These are phyloP conservation scores for Ephialtes manifestator DNA, from an alignment of 2,888 invertebrate genomes.

Conservation along the genomic window DNA sequence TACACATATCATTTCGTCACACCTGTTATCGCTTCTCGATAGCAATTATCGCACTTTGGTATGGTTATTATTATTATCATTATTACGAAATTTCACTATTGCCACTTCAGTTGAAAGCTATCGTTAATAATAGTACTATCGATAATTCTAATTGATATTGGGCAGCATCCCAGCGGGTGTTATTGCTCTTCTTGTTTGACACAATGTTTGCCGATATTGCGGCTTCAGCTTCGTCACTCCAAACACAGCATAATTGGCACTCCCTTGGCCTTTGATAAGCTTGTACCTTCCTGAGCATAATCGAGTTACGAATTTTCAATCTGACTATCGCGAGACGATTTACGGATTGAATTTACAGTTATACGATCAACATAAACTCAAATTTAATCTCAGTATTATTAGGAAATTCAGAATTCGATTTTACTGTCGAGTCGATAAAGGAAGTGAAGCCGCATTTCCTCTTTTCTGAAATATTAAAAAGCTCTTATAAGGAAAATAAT, in stretches of 20 bases:
- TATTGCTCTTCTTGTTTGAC: background rate
- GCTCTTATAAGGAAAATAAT: no score
- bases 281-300: background rate
- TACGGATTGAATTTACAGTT: no score
- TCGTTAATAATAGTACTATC: background rate
- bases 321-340: no score
- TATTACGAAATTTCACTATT: background rate
- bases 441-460: no score
- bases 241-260: background rate
- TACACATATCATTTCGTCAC: conserved; percentile 33
- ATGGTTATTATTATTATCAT: conserved; percentile 1
- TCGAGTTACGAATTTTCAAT: background rate
- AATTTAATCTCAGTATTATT: no score
- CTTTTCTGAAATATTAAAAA: no score
- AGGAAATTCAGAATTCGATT: no score
- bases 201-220: background rate
- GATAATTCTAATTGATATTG: conserved; percentile 3
- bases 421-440: no score
- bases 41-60: conserved; percentile 23
- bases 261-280: background rate
- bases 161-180: background rate
- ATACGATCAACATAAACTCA: no score
- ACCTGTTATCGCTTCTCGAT: conserved; percentile 49
- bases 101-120: background rate
- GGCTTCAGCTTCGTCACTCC: background rate